Conservation (phyloP, 2,888 invertebrate species). For the Pachycephus smyrnensis region DNA sequence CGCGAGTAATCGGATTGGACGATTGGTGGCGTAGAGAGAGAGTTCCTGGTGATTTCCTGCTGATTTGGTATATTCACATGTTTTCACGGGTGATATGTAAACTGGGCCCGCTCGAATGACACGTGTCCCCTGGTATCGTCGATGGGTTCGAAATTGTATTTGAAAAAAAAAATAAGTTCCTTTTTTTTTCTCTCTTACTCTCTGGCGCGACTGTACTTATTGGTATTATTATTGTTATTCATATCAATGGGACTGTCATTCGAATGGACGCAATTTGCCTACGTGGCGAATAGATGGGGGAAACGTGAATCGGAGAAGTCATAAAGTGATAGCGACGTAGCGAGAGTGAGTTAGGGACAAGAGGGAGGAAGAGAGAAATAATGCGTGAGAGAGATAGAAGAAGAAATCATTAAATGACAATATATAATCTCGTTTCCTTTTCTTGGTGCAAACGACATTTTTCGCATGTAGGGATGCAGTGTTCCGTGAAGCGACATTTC, state of each 20-base stretch:
- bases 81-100: neutral
- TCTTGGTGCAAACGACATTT: neutral
- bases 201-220: no score
- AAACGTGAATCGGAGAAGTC: neutral
- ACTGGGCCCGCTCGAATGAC: neutral
- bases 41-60: neutral
- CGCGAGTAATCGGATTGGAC: neutral
- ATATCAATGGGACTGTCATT: neutral
- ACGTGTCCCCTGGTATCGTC: neutral
- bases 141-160: neutral
- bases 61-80: neutral
- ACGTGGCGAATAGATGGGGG: neutral
- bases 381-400: constrained; percentile 7
- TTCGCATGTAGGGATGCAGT: neutral
- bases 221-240: neutral
- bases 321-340: constrained; percentile 10
- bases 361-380: neutral
- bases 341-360: constrained; percentile 10
- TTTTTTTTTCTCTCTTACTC: no score
- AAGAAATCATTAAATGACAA: constrained; percentile 16
- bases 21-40: neutral
- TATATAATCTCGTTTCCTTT: neutral
- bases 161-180: no score
- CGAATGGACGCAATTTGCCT: neutral
- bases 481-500: neutral